phyloP scores from a whole-genome alignment of 2,888 invertebrate genomes.

The Acleris literana region DNA sequence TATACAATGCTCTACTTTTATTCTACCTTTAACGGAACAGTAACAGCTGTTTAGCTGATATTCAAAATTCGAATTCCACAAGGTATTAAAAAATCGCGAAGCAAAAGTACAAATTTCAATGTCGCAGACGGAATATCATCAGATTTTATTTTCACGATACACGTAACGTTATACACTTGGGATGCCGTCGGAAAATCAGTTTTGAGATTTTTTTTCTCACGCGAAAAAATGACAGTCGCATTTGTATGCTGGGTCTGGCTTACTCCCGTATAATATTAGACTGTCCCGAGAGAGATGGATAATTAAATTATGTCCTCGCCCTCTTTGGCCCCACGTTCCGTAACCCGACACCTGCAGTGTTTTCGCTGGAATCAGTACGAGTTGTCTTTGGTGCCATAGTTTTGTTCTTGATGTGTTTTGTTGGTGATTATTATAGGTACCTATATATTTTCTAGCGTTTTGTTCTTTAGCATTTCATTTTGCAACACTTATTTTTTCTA shows the following conservation, averaged over 20 bases:
- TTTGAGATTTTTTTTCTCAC: slow-evolving; percentile 81
- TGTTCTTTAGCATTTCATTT: neutral
- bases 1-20: no score
- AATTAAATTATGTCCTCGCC: slow-evolving; percentile 82
- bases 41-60: no score
- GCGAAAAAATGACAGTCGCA: slow-evolving; percentile 80
- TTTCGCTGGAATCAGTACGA: slow-evolving; percentile 53
- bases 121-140: slow-evolving; percentile 38
- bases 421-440: neutral
- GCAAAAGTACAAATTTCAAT: slow-evolving; percentile 22
- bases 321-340: slow-evolving; percentile 69
- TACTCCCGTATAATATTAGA: slow-evolving; percentile 78
- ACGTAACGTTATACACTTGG: slow-evolving; percentile 75
- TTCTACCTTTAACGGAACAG: no score
- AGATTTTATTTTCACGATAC: slow-evolving; percentile 70
- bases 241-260: slow-evolving; percentile 68
- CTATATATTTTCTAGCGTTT: neutral
- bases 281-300: slow-evolving; percentile 72
- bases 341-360: slow-evolving; percentile 82
- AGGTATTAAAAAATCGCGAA: no score
- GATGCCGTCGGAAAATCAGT: slow-evolving; percentile 73
- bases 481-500: no score
- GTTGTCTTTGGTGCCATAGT: slow-evolving; percentile 42
- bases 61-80: no score
- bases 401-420: slow-evolving; percentile 46